Evolutionary conservation across 2,888 invertebrate genomes (phyloP).

Genomic region (Apomyelois bistriatella): DNA sequence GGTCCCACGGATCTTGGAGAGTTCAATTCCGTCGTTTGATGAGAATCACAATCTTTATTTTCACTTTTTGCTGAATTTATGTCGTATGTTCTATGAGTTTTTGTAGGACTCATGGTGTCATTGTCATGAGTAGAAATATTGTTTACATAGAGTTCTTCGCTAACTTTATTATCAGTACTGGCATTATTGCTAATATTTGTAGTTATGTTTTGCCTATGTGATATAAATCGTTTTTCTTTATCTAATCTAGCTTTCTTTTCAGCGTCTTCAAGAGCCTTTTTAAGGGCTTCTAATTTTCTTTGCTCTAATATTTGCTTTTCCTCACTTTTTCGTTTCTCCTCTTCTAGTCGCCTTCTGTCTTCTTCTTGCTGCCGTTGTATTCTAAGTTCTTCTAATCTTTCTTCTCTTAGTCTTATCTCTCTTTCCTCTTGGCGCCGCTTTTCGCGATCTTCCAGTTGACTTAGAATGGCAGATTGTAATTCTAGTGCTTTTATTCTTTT

Average conservation of each 20-base stretch:
- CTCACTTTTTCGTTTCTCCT: conserved; percentile 83
- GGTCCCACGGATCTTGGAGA: conserved; percentile 64
- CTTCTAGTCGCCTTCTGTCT: conserved; percentile 84
- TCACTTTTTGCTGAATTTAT: conserved; percentile 62
- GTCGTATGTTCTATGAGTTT: conserved; percentile 66
- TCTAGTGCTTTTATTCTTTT: conserved; percentile 91
- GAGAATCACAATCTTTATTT: conserved; percentile 59
- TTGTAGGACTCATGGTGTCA: conserved; percentile 55
- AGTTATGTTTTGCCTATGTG: conserved; percentile 46
- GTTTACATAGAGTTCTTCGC: conserved; percentile 32
- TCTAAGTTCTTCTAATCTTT: conserved; percentile 89
- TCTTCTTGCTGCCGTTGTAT: conserved; percentile 86
- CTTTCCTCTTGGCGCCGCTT: conserved; percentile 86
- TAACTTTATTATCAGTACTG: conserved; percentile 36
- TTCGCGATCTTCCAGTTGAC: conserved; percentile 92
- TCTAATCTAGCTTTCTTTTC: conserved; percentile 86
- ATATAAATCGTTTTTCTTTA: conserved; percentile 75
- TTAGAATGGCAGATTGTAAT: conserved; percentile 91
- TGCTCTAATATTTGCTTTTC: conserved; percentile 86
- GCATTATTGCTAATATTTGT: conserved; percentile 21
- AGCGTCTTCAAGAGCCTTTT: conserved; percentile 88
- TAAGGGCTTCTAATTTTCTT: conserved; percentile 86
- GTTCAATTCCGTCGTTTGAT: conserved; percentile 64
- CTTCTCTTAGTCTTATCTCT: conserved; percentile 86
- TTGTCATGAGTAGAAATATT: conserved; percentile 14